Conservation (phyloP, 2,797 vertebrate species). For the Sebastes goodei region DNA sequence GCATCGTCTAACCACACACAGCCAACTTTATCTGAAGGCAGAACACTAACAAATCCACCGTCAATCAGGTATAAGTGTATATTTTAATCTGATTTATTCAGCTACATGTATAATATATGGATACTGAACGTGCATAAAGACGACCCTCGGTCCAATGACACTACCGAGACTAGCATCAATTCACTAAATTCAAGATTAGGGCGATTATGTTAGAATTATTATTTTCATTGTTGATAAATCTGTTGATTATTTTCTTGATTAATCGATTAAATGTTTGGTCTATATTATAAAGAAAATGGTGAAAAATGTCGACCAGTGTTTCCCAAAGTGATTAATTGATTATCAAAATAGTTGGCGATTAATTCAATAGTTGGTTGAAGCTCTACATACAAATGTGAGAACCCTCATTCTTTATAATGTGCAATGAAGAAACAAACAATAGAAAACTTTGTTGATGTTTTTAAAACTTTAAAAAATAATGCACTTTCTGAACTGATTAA, state of each 20-base stretch:
- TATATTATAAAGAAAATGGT: too few species aligned
- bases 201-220: too few species aligned
- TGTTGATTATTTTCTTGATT: too few species aligned
- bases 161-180: neutral
- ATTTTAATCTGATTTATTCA: neutral
- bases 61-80: neutral
- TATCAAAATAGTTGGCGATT: too few species aligned
- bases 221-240: too few species aligned
- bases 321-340: too few species aligned
- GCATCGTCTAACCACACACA: neutral
- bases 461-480: neutral
- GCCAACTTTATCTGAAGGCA: neutral
- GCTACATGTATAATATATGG: neutral
- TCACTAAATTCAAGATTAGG: neutral
- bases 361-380: too few species aligned
- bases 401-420: neutral
- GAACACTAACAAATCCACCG: neutral
- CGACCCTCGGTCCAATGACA: neutral
- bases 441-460: neutral
- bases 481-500: neutral
- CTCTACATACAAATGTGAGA: neutral
- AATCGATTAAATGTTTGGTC: too few species aligned
- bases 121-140: neutral
- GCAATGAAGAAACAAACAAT: neutral
- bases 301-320: too few species aligned